phyloP scores from a whole-genome alignment of 2,797 vertebrate species.

The Ceryle rudis region DNA sequence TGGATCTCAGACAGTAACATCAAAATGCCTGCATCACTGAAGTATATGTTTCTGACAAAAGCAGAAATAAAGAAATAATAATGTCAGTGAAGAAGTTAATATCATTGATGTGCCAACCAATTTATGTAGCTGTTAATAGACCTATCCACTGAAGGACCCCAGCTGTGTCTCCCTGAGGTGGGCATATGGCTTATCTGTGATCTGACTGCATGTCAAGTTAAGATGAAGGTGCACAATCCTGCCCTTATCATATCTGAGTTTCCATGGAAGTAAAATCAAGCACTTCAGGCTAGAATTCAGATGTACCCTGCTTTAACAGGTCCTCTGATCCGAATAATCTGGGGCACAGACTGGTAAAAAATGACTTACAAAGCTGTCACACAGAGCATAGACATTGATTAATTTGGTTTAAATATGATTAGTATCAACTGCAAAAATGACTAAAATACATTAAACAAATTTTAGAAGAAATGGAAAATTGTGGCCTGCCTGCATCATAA shows the following conservation, averaged over 20 bases:
- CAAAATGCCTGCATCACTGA: neutral
- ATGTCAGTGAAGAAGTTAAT: neutral
- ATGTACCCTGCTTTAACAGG: neutral
- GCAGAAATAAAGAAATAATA: slow-evolving; percentile 37
- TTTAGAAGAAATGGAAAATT: neutral
- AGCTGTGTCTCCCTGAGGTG: neutral
- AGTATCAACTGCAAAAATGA: neutral
- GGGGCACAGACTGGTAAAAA: neutral
- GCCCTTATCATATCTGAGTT: neutral
- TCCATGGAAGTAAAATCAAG: neutral
- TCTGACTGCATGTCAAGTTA: neutral
- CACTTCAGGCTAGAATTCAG: neutral
- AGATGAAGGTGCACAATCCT: neutral
- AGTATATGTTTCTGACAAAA: slow-evolving; percentile 14
- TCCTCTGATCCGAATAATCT: neutral
- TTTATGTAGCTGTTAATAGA: neutral
- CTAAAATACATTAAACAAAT: neutral
- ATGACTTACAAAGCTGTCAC: neutral
- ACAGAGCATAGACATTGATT: neutral
- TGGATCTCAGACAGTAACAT: neutral
- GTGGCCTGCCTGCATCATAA: neutral
- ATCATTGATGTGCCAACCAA: neutral
- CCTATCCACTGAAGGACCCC: accelerated
- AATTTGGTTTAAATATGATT: neutral
- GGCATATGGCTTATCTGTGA: accelerated